Conservation (phyloP, 1,140 invertebrate genomes). For the Drosophila truncata region DNA sequence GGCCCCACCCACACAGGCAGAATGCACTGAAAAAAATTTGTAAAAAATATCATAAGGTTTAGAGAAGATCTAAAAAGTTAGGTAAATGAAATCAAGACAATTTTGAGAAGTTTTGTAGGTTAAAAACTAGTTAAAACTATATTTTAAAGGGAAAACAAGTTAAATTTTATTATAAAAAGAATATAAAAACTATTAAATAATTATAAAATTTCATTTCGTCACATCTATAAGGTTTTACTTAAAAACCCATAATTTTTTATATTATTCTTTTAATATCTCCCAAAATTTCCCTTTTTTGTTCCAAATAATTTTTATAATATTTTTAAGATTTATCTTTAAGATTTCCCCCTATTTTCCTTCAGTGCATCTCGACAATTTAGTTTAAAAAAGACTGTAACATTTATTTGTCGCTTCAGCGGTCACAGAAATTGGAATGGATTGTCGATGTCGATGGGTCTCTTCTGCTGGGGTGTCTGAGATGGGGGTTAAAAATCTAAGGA, state of each 20-base stretch:
- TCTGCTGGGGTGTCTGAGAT: constrained; percentile 1
- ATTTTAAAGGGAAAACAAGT: neutral
- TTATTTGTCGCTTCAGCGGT: constrained; percentile 76
- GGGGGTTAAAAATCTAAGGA: constrained; percentile 21
- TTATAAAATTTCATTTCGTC: no score
- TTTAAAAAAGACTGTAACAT: constrained; percentile 50
- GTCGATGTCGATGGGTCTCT: constrained; percentile 15
- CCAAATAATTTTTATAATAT: neutral
- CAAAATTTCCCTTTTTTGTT: neutral
- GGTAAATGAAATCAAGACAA: neutral
- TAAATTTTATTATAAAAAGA: no score
- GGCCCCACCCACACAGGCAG: constrained; percentile 53
- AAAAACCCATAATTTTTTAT: no score
- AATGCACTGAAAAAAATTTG: constrained; percentile 8
- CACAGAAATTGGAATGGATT: constrained; percentile 59
- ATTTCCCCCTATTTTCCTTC: neutral
- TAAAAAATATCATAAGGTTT: neutral
- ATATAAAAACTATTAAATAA: no score
- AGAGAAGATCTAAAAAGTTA: no score
- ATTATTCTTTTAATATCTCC: no score
- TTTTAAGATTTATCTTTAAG: neutral
- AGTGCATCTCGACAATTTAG: constrained; percentile 29
- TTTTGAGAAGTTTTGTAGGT: neutral
- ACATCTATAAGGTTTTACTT: no score
- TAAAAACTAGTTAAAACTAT: neutral